Evolutionary conservation across 92 coral and sea anemone species (phyloP).

Genomic region (Heliopora coerulea): DNA sequence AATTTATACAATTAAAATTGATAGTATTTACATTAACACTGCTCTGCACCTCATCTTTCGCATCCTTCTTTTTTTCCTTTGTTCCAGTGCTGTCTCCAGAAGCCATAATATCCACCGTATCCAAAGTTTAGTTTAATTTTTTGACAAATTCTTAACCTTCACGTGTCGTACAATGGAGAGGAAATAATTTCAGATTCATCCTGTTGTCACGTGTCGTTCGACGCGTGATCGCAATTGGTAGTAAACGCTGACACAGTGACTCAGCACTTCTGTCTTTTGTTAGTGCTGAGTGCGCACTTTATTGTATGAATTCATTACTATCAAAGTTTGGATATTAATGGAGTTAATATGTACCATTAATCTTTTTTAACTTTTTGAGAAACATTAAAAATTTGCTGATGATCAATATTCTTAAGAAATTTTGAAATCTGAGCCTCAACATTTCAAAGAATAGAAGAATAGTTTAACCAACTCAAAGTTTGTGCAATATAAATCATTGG

Average conservation of each 20-base stretch:
- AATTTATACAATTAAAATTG: slow-evolving; percentile 2
- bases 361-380: too few relatives aligned
- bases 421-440: too few relatives aligned
- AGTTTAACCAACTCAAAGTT: too few relatives aligned
- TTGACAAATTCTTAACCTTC: not conserved
- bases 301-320: too few relatives aligned
- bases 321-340: too few relatives aligned
- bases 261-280: not conserved
- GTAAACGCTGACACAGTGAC: slow-evolving; percentile 10
- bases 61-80: slow-evolving; percentile 87
- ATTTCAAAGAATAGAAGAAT: too few relatives aligned
- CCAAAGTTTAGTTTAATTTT: not conserved
- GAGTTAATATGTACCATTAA: too few relatives aligned
- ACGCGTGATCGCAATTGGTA: not conserved
- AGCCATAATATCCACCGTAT: slow-evolving; percentile 66
- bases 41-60: slow-evolving; percentile 67
- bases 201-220: slow-evolving; percentile 20
- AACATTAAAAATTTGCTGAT: too few relatives aligned
- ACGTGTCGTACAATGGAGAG: slow-evolving; percentile 18
- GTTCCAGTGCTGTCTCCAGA: slow-evolving; percentile 93
- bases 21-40: not conserved
- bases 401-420: too few relatives aligned
- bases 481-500: too few relatives aligned
- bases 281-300: too few relatives aligned
- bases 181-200: slow-evolving; percentile 4